phyloP scores from a whole-genome alignment of 1,140 invertebrate genomes.

The Meteorus sp. region DNA sequence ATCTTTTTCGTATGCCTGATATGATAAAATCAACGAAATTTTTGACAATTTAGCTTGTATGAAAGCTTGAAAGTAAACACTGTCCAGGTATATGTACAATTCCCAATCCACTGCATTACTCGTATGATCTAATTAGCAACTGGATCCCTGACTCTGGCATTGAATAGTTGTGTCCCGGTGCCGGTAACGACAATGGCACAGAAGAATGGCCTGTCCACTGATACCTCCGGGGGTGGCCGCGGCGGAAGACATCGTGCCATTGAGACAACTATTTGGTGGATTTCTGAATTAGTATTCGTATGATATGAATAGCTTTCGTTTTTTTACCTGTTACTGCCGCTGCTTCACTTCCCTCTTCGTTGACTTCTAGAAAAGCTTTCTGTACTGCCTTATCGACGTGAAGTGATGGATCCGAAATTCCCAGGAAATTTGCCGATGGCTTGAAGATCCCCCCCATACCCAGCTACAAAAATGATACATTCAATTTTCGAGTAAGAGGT shows the following conservation, averaged over 20 bases:
- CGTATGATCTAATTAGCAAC: neutral
- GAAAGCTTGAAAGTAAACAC: neutral
- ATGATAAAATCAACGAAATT: no score
- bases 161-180: neutral
- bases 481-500: conserved; percentile 14
- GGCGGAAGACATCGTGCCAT: conserved; percentile 39
- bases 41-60: no score
- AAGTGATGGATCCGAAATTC: conserved; percentile 58
- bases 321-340: conserved; percentile 54
- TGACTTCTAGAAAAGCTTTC: conserved; percentile 63
- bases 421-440: conserved; percentile 63
- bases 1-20: no score
- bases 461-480: conserved; percentile 50
- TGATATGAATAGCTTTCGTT: neutral
- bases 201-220: conserved; percentile 9
- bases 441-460: conserved; percentile 65
- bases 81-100: neutral
- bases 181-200: conserved; percentile 8
- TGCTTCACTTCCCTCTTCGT: conserved; percentile 64
- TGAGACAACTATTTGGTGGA: conserved; percentile 34
- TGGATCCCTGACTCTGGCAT: conserved; percentile 4
- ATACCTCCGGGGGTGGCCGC: conserved; percentile 29
- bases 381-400: conserved; percentile 61
- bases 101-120: neutral
- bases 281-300: neutral